Conservation (phyloP, 2,797 vertebrate genomes). For the Pelodytes ibericus region DNA sequence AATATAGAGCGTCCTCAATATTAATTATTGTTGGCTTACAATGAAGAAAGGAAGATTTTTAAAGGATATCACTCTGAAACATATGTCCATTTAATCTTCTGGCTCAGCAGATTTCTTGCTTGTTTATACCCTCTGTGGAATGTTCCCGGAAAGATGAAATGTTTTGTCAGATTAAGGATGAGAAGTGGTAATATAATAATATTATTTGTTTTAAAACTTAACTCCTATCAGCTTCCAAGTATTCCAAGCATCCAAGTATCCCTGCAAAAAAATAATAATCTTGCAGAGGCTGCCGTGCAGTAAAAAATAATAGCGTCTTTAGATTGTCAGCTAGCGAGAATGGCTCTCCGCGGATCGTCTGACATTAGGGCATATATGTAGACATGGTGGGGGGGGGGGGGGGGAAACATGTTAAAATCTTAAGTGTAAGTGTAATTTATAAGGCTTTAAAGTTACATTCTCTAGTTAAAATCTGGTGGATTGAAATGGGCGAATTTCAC, state of each 20-base stretch:
- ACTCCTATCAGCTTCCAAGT: slow-evolving; percentile 39
- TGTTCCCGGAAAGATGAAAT: slow-evolving; percentile 42
- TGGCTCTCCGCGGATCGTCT: too few species aligned
- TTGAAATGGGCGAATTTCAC: too few species aligned
- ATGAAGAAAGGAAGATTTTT: slow-evolving; percentile 49
- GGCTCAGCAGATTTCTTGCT: slow-evolving; percentile 47
- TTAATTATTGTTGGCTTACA: slow-evolving; percentile 47
- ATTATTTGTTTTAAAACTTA: slow-evolving; percentile 41
- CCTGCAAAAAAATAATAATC: too few species aligned
- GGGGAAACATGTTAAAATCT: too few species aligned
- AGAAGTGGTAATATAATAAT: slow-evolving; percentile 35
- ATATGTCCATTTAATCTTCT: slow-evolving; percentile 45
- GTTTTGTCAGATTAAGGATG: slow-evolving; percentile 53
- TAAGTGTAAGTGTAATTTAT: too few species aligned
- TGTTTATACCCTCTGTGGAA: slow-evolving; percentile 49
- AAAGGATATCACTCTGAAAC: slow-evolving; percentile 49
- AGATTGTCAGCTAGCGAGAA: too few species aligned
- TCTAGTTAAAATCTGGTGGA: too few species aligned
- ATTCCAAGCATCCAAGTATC: too few species aligned
- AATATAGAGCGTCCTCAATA: slow-evolving; percentile 43
- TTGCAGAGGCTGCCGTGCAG: slow-evolving; percentile 5
- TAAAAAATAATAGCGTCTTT: too few species aligned
- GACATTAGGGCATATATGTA: too few species aligned
- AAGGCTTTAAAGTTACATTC: too few species aligned
- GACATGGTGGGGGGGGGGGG: too few species aligned